Evolutionary conservation across 1,140 invertebrate genomes (phyloP).

Genomic region (Matsumurasca onukii): DNA sequence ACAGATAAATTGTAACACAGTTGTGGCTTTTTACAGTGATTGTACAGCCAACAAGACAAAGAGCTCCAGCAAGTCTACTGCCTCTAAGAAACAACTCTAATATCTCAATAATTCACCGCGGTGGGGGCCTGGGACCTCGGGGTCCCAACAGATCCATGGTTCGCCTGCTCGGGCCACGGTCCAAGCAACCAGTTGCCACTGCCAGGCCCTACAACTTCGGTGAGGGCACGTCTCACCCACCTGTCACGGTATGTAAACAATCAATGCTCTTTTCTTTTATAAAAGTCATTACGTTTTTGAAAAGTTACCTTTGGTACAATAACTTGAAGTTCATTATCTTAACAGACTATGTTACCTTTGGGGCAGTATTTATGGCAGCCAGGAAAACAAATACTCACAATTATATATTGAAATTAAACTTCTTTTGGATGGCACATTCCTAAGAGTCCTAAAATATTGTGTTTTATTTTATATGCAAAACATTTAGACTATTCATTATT

Average conservation of each 20-base stretch:
- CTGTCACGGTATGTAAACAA: conserved; percentile 26
- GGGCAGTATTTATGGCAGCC: too few relatives aligned
- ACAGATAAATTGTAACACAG: too few relatives aligned
- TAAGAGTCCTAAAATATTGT: too few relatives aligned
- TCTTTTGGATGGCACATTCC: too few relatives aligned
- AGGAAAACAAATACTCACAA: too few relatives aligned
- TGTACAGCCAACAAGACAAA: conserved; percentile 25
- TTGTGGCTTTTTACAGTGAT: conserved; percentile 25
- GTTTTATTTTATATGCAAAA: conserved; percentile 33
- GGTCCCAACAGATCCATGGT: conserved; percentile 20
- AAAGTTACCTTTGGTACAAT: too few relatives aligned
- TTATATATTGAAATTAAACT: too few relatives aligned
- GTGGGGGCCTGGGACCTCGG: background rate
- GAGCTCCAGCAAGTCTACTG: conserved; percentile 17
- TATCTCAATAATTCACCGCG: conserved; percentile 31
- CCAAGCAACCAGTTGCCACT: conserved; percentile 29
- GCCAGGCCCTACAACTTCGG: conserved; percentile 32
- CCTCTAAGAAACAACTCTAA: conserved; percentile 29
- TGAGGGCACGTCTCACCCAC: conserved; percentile 22
- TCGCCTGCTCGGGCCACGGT: conserved; percentile 19
- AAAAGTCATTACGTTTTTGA: background rate
- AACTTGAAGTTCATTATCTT: too few relatives aligned
- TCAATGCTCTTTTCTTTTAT: background rate
- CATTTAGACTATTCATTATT: conserved; percentile 19
- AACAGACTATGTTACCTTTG: too few relatives aligned